phyloP scores from a whole-genome alignment of 1,140 invertebrate species.

The Brachionus angularis region DNA sequence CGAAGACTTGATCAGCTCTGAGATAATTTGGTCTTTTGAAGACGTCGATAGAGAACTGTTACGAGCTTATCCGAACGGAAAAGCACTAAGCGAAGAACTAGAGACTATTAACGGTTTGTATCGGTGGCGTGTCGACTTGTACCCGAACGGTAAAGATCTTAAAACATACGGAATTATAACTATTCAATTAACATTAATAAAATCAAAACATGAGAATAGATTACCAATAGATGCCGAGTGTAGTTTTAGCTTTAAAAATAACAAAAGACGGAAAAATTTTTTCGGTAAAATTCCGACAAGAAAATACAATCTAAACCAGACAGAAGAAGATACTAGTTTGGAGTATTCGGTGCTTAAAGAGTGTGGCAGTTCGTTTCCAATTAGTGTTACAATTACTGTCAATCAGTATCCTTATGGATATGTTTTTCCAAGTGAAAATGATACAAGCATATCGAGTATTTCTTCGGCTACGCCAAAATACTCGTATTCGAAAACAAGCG shows the following conservation, averaged over 20 bases:
- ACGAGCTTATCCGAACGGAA: conserved; percentile 26
- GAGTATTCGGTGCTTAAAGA: conserved; percentile 21
- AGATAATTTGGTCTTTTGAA: conserved; percentile 34
- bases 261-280: conserved; percentile 4
- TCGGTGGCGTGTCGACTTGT: conserved; percentile 20
- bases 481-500: not conserved
- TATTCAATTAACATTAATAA: not conserved
- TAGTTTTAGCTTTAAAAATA: conserved; percentile 35
- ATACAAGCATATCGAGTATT: not conserved
- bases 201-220: not conserved
- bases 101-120: not conserved
- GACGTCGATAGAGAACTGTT: conserved; percentile 19
- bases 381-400: conserved; percentile 14
- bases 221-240: conserved; percentile 5
- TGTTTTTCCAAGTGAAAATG: conserved; percentile 1
- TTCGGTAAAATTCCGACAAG: conserved; percentile 23
- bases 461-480: conserved; percentile 13
- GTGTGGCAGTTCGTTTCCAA: not conserved
- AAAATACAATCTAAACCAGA: not conserved
- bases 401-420: conserved; percentile 15
- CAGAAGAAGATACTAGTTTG: conserved; percentile 19
- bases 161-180: conserved; percentile 18
- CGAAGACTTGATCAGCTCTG: conserved; percentile 28
- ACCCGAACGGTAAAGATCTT: conserved; percentile 29
- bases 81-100: conserved; percentile 9